Evolutionary conservation across 1,140 invertebrate species (phyloP), one percentile per base, ranked within the genome.

Genomic region (Drosophila sproati): DNA sequence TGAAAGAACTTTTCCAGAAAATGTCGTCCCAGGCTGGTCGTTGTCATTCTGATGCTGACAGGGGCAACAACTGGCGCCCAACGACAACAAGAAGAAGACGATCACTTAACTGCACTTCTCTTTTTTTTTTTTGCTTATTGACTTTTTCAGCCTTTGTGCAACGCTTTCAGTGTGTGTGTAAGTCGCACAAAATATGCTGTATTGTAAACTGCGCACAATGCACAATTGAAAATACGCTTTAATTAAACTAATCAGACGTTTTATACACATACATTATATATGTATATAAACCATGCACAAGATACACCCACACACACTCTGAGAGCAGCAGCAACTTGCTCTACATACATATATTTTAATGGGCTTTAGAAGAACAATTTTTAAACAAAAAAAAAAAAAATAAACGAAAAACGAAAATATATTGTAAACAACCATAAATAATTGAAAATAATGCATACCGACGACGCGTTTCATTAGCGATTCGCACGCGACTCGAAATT

Each of bases 201-300:
- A 62, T 64, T 76, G 76, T 55, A 73, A 83, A 85, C 63, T 87
- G 83, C 83, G 83, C 83, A 82, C 68, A 72, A 69, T 74, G 80
- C 82, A 20, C 20, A 88, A 87, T 83, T 77, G 83, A 88, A 69
- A 83, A 83, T 88, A 82, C 83, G 80, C 77, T 83, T 87, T 89
- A 88, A 87, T 87, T 87, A 83, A 89, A 87, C 83, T 83, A 87
- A 87, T 87, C 83, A 83, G 73, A 88, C 82, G 70, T 72, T 71
- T 83, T 80, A 80, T 78, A 59, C 52, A 71, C 39, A 45, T 31
- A 41, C 55, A 5, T 54, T 55, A 61, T 45, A 61, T 55, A 45
- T 62, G 31, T 50, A 52, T 60, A 80, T 76, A 52, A 29, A 64
- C 35, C 45, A 69, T 56, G 63, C 81, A 62, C 72, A 76, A 57